Base-by-base conservation (phyloP, 2,888 invertebrate genomes). In the Macrosiphum euphorbiae region DNA sequence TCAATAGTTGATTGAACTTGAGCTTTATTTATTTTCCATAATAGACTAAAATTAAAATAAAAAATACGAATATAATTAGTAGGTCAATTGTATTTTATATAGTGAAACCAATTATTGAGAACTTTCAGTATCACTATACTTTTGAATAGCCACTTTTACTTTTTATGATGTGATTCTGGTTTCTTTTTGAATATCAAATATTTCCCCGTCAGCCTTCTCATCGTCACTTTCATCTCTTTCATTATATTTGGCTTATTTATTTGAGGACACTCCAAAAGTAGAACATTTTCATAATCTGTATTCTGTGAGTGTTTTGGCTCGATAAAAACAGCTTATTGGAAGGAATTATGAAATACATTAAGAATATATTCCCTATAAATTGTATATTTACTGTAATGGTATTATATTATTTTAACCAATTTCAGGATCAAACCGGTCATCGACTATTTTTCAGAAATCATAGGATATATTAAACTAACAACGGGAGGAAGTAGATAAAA, bases 111-210 rank as follows among this genome's bases (percentile, higher is more conserved):
- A 78, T 35, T 35, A 78, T 35, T 35, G 78, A 78, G 20, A 78
- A 35, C 35, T 78, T 35, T 78, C 78, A 16, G 35, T 35, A 78
- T 20, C 35, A 35, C 20, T 3, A 35, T 78, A 78, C 35, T 78
- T 78, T 78, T 78, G 78, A 78, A 78, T 78, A 78, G 35, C 8
- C 35, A 78, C 78, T 78, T 78, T 78, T 78, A 78, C 78, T 78
- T 78, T 78, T 78, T 78, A 20, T 20, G n/a, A 8, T 35, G 1
- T 20, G 78, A 20, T 35, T 78, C 78, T 78, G 20, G 20, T 78
- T 78, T 20, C 35, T 35, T 78, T 78, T 78, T 78, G 8, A 35
- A 7, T 78, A 7, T 35, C 13, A 35, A 78, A 78, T 78, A 78
- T 78, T 35, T 35, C 8, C 16, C 35, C 20, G 28, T 1, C 35